phyloP scores from a whole-genome alignment of 2,888 invertebrate species.

The Nomada fabriciana region DNA sequence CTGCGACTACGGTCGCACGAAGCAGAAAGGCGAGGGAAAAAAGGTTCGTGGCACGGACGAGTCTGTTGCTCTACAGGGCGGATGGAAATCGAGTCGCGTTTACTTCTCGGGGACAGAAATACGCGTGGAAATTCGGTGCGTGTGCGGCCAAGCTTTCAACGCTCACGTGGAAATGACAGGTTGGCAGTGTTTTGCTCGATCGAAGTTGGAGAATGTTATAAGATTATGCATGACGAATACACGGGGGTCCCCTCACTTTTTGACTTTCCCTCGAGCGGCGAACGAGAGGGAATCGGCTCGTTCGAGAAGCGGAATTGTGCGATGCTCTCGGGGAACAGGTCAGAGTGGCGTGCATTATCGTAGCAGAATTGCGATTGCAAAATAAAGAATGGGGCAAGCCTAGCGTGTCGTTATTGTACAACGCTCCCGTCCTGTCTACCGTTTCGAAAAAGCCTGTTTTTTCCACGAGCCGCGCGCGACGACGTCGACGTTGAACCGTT shows the following conservation, averaged over 20 bases:
- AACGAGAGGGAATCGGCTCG: slow-evolving; percentile 6
- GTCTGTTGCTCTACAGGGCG: too few relatives aligned
- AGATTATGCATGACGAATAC: neutral
- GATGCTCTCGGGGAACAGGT: slow-evolving; percentile 47
- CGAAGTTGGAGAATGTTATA: neutral
- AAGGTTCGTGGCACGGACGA: too few relatives aligned
- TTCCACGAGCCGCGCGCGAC: slow-evolving; percentile 11
- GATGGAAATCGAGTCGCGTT: too few relatives aligned
- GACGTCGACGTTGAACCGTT: slow-evolving; percentile 4
- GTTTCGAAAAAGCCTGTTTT: slow-evolving; percentile 68
- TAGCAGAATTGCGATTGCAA: slow-evolving; percentile 57
- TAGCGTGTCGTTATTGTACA: slow-evolving; percentile 48
- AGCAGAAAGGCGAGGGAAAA: neutral
- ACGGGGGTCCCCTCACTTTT: slow-evolving; percentile 6
- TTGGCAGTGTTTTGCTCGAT: neutral
- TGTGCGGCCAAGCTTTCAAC: too few relatives aligned
- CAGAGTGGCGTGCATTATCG: slow-evolving; percentile 49
- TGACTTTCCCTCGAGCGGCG: slow-evolving; percentile 13
- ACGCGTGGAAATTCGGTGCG: too few relatives aligned
- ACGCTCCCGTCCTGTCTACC: slow-evolving; percentile 35
- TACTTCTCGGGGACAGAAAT: neutral
- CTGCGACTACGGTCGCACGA: slow-evolving; percentile 14
- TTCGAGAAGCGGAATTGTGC: neutral
- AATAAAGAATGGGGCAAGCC: slow-evolving; percentile 58
- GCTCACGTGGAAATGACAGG: neutral